Evolutionary conservation across 2,113 vertebrate species (phyloP).

Genomic region (Percopsis transmontana): DNA sequence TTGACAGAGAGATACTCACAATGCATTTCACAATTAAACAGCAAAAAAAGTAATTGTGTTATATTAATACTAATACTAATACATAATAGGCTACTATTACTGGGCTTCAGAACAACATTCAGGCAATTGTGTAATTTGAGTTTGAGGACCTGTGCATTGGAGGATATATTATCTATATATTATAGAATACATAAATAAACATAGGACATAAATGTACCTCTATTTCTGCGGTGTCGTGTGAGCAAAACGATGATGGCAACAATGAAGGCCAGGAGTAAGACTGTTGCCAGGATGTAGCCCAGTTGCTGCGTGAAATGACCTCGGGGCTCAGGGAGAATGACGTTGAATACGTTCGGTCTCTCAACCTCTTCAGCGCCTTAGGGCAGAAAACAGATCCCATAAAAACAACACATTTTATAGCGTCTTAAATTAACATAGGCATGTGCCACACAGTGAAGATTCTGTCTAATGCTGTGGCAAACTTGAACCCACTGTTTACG

Average conservation of each 20-base stretch:
- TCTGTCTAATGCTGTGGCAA: neutral
- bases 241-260: conserved; percentile 79
- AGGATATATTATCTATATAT: too few species aligned
- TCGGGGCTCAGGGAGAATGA: conserved; percentile 87
- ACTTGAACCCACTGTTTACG: neutral
- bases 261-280: conserved; percentile 86
- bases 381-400: neutral
- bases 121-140: too few species aligned
- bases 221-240: conserved; percentile 81
- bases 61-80: neutral
- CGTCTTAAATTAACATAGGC: too few species aligned
- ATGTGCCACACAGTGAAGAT: neutral
- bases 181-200: neutral
- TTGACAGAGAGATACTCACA: too few species aligned
- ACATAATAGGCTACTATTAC: neutral
- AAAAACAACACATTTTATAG: neutral
- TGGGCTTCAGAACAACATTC: too few species aligned
- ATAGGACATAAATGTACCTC: conserved; percentile 72
- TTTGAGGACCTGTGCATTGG: too few species aligned
- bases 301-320: conserved; percentile 89
- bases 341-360: conserved; percentile 84
- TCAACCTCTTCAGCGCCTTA: conserved; percentile 79
- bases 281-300: conserved; percentile 89
- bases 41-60: neutral
- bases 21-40: neutral